phyloP scores from a whole-genome alignment of 1,140 invertebrate genomes.

The Drosophila santomea region DNA sequence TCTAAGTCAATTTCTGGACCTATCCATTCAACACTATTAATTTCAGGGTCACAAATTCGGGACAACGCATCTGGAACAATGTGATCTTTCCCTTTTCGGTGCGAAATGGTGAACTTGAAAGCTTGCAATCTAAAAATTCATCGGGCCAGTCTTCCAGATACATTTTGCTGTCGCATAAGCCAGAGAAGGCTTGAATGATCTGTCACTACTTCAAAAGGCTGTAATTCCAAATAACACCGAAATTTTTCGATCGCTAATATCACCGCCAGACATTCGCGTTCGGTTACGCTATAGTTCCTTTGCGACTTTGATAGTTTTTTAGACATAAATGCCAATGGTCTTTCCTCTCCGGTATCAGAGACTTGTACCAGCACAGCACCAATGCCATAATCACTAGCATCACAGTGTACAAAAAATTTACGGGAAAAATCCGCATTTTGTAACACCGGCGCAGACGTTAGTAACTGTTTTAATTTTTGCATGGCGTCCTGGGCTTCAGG shows the following conservation, averaged over 20 bases:
- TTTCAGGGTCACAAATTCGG: too few relatives aligned
- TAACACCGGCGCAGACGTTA: slow-evolving; percentile 23
- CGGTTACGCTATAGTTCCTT: not conserved
- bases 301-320: not conserved
- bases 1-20: not conserved
- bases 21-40: too few relatives aligned
- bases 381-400: too few relatives aligned
- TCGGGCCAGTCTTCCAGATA: too few relatives aligned
- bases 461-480: slow-evolving; percentile 2
- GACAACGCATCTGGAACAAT: too few relatives aligned
- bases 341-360: not conserved
- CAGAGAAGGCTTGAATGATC: not conserved
- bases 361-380: not conserved
- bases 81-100: too few relatives aligned
- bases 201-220: not conserved
- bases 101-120: too few relatives aligned
- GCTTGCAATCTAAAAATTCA: too few relatives aligned
- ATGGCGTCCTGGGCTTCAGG: slow-evolving; percentile 15
- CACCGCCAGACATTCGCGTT: not conserved
- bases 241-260: not conserved
- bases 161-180: too few relatives aligned
- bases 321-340: not conserved
- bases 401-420: not conserved
- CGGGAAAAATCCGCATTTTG: not conserved
- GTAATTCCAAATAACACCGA: not conserved